phyloP scores from a whole-genome alignment of 2,113 vertebrate species.

The Bubo blakistoni region DNA sequence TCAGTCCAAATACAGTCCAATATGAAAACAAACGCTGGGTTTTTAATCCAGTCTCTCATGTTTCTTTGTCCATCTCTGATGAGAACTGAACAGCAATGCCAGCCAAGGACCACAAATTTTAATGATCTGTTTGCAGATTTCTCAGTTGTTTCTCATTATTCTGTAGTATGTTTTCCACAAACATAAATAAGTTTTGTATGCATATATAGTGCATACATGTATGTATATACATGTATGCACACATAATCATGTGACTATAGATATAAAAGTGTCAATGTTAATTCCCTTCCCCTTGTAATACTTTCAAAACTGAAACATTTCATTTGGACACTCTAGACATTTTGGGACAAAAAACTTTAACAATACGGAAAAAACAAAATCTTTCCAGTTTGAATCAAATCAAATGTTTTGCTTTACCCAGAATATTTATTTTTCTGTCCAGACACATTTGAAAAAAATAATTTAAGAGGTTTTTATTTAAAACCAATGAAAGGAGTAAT shows the following conservation, averaged over 20 bases:
- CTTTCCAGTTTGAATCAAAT: background rate
- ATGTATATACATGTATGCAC: background rate
- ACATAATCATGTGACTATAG: background rate
- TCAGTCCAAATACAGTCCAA: background rate
- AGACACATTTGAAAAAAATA: background rate
- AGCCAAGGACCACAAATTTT: background rate
- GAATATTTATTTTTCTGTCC: background rate
- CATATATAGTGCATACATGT: background rate
- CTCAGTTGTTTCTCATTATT: background rate
- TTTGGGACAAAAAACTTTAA: background rate
- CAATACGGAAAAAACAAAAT: background rate
- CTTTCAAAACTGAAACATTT: background rate
- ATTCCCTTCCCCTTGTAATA: background rate
- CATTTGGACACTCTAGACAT: background rate
- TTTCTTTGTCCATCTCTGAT: background rate
- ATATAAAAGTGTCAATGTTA: background rate
- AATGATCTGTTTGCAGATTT: background rate
- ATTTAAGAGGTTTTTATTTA: background rate
- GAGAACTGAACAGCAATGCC: background rate
- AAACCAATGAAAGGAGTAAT: background rate
- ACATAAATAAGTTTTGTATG: background rate
- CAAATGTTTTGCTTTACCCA: background rate
- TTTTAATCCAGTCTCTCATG: accelerated
- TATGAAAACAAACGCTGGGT: background rate
- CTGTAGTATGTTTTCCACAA: background rate